A percentile compares a stretch with the other conserved stretches of the same genome.
These are phyloP conservation scores for Eristalinus aeneus DNA, from an alignment of 2,888 invertebrate species.

Conservation along the genomic window DNA sequence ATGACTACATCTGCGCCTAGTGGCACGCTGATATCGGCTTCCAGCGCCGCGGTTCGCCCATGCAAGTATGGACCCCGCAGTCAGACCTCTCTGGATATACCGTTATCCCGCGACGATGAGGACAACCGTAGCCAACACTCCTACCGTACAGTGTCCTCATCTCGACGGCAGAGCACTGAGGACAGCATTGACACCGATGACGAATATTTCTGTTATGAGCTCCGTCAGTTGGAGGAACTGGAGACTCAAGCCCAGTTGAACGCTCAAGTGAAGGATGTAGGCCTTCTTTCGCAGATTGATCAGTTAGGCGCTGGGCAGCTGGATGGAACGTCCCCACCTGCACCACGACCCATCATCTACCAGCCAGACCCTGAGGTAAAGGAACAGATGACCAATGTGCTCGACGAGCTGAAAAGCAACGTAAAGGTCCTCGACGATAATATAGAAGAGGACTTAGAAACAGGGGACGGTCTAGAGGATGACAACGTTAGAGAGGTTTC, in stretches of 20 bases:
- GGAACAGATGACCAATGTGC: slow-evolving; percentile 90
- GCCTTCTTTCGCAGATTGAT: slow-evolving; percentile 77
- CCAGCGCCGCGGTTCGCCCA: slow-evolving; percentile 69
- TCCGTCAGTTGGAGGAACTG: slow-evolving; percentile 92
- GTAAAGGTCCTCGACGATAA: slow-evolving; percentile 81
- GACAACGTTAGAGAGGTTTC: slow-evolving; percentile 68
- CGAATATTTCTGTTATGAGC: slow-evolving; percentile 95
- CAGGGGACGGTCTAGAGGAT: slow-evolving; percentile 64
- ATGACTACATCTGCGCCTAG: slow-evolving; percentile 6
- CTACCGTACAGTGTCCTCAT: slow-evolving; percentile 93
- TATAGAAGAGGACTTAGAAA: slow-evolving; percentile 8
- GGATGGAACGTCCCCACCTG: slow-evolving; percentile 75
- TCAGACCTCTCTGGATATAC: slow-evolving; percentile 91
- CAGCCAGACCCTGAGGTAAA: slow-evolving; percentile 87
- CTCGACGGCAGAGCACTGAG: slow-evolving; percentile 93
- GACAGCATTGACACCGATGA: slow-evolving; percentile 96
- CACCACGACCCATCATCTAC: slow-evolving; percentile 75
- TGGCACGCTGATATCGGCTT: slow-evolving; percentile 72
- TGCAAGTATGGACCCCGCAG: slow-evolving; percentile 79
- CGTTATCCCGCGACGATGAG: slow-evolving; percentile 89
- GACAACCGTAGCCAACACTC: slow-evolving; percentile 94
- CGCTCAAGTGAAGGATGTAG: slow-evolving; percentile 69
- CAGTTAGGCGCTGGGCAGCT: slow-evolving; percentile 84
- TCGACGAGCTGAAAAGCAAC: slow-evolving; percentile 88
- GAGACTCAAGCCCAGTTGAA: slow-evolving; percentile 88